These are phyloP conservation scores for Drosophila suzukii DNA, from an alignment of 1,140 invertebrate species.

Conservation along the genomic window DNA sequence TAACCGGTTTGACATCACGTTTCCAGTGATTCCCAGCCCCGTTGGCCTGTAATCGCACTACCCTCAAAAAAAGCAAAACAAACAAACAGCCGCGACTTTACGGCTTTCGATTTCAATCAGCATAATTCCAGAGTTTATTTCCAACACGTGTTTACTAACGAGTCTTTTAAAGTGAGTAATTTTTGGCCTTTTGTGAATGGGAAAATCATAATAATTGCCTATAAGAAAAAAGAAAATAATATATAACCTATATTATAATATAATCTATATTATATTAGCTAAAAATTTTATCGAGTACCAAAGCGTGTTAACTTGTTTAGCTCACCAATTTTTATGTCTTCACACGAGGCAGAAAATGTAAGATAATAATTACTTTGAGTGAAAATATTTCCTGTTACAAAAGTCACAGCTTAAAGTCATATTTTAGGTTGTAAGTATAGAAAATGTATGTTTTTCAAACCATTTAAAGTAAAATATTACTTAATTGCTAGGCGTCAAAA, in stretches of 20 bases:
- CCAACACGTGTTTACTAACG: constrained; percentile 40
- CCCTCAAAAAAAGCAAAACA: constrained; percentile 11
- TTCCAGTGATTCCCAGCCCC: constrained; percentile 18
- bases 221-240: too few relatives aligned
- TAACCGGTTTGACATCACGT: constrained; percentile 42
- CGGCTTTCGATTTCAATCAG: constrained; percentile 35
- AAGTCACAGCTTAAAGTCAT: constrained; percentile 4
- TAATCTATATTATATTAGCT: not conserved
- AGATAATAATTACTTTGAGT: constrained; percentile 8
- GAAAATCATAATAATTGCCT: too few relatives aligned
- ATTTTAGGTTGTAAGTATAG: constrained; percentile 13
- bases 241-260: too few relatives aligned
- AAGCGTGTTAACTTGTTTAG: not conserved
- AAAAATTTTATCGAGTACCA: not conserved
- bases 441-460: not conserved
- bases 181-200: too few relatives aligned
- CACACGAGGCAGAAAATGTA: not conserved
- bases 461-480: constrained; percentile 3
- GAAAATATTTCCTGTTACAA: constrained; percentile 9
- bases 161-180: constrained; percentile 17
- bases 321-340: constrained; percentile 1
- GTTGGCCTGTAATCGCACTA: constrained; percentile 9
- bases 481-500: not conserved
- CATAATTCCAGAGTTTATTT: constrained; percentile 47
- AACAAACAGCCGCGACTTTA: constrained; percentile 25